Base-by-base conservation (phyloP, 2,888 invertebrate genomes). In the Drosophila tanythrix region DNA sequence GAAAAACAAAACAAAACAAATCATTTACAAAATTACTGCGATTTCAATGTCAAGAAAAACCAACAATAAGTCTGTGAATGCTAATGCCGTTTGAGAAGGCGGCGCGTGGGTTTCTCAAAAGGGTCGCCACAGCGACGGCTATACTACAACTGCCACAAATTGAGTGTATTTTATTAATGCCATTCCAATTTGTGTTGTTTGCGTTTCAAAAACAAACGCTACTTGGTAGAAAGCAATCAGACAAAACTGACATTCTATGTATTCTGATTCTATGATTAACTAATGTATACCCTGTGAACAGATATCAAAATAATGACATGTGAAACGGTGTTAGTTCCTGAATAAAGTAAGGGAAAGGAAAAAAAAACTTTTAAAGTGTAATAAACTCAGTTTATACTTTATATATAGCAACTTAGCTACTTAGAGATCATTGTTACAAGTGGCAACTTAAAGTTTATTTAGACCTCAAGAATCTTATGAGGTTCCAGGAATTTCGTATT, bases 81-180 rank as follows among this genome's bases (percentile, higher is more conserved):
- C 69, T 27, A 35, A 59, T 36, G 69, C 55, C 25, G 33, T 31
- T 31, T 25, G 15, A 31, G 31, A 58, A 38, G 43, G 46, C 57
- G 25, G 60, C 79, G 87, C 82, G 88, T 83, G 88, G 85, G 88
- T 69, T 70, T 73, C 57, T 57, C 68, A 57, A 60, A 83, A 87
- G 82, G 82, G 84, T 70, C 40, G 48, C 25, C 46, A 35, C 36
- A 38, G 40, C 56, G 58, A 59, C 64, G 43, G 50, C 72, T 43
- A 56, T 50, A 61, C 36, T 57, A 50, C 48, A 77, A 73, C 60
- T 75, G 74, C 59, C 69, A 76, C 74, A 79, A 76, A 79, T 72
- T 72, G 46, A 74, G 79, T 84, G 82, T 60, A 76, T 78, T 81
- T 87, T 74, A 52, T 75, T 57, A 61, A 67, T 65, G 60, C 63